These are phyloP conservation scores for Agapostemon virescens DNA, from an alignment of 2,888 invertebrate genomes.

Conservation along the genomic window DNA sequence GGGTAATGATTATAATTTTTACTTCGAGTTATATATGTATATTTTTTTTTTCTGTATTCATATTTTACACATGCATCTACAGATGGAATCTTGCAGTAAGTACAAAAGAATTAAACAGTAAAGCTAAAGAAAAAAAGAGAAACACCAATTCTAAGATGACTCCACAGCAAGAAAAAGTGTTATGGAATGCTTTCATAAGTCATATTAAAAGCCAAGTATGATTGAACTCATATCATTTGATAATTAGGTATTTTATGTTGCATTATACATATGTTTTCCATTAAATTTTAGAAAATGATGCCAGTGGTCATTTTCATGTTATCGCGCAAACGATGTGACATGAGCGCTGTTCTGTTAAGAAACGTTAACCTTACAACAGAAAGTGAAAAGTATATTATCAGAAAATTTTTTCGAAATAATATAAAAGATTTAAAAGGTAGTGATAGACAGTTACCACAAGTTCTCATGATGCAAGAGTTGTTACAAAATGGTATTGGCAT, in stretches of 20 bases:
- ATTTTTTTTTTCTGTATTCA: neutral
- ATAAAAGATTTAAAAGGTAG: constrained; percentile 89
- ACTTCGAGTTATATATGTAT: neutral
- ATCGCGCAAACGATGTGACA: constrained; percentile 91
- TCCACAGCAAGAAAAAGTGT: constrained; percentile 89
- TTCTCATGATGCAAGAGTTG: constrained; percentile 85
- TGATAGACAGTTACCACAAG: constrained; percentile 95
- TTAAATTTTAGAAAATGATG: constrained; percentile 84
- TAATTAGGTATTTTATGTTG: neutral
- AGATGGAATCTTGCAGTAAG: constrained; percentile 69
- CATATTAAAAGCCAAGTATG: constrained; percentile 83
- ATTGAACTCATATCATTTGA: neutral
- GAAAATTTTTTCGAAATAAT: constrained; percentile 92
- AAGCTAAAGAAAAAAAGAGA: constrained; percentile 40
- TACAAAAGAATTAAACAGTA: constrained; percentile 30
- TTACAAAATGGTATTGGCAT: constrained; percentile 95
- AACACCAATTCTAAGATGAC: constrained; percentile 68
- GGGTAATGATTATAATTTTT: constrained; percentile 54
- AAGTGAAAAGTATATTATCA: constrained; percentile 91
- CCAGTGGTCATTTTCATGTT: constrained; percentile 97
- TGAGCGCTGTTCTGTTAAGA: constrained; percentile 82
- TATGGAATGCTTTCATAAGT: constrained; percentile 91
- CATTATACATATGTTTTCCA: neutral
- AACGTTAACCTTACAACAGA: constrained; percentile 89
- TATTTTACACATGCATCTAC: neutral